Evolutionary conservation across 2,113 vertebrate genomes (phyloP).

Genomic region (Dascyllus trimaculatus): DNA sequence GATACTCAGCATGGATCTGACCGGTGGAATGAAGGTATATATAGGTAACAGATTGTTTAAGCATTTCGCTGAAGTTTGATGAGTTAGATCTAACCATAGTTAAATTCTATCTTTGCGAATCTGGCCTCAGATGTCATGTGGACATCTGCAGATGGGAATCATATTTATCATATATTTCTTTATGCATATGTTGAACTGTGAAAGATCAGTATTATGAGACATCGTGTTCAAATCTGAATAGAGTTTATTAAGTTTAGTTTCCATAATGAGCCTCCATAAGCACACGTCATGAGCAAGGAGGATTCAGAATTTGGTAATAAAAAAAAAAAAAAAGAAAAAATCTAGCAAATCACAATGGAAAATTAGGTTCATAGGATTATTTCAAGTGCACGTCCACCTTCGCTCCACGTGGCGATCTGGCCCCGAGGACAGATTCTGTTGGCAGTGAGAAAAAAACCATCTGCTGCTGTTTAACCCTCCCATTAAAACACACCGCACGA

Average conservation of each 20-base stretch:
- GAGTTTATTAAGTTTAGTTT: background rate
- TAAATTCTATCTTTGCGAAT: background rate
- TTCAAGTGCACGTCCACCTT: conserved; percentile 59
- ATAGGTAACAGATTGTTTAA: background rate
- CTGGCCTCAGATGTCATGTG: conserved; percentile 2
- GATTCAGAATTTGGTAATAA: background rate
- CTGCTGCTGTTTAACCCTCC: conserved; percentile 77
- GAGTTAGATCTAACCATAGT: too few species aligned
- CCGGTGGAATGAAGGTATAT: background rate
- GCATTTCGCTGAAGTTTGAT: too few species aligned
- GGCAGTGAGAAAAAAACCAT: conserved; percentile 80
- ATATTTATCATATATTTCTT: background rate
- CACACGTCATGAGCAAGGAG: background rate
- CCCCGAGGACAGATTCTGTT: conserved; percentile 69
- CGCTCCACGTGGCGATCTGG: conserved; percentile 77
- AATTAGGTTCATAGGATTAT: conserved; percentile 22
- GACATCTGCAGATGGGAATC: conserved; percentile 18
- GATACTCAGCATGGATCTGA: conserved; percentile 29
- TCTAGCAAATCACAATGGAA: background rate
- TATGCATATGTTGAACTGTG: background rate
- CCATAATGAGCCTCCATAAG: background rate
- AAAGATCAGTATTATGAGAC: conserved; percentile 10
- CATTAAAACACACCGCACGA: conserved; percentile 62
- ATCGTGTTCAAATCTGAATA: conserved; percentile 3
- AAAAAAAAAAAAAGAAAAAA: background rate